phyloP scores from a whole-genome alignment of 2,113 vertebrate species.

The Zeus faber region DNA sequence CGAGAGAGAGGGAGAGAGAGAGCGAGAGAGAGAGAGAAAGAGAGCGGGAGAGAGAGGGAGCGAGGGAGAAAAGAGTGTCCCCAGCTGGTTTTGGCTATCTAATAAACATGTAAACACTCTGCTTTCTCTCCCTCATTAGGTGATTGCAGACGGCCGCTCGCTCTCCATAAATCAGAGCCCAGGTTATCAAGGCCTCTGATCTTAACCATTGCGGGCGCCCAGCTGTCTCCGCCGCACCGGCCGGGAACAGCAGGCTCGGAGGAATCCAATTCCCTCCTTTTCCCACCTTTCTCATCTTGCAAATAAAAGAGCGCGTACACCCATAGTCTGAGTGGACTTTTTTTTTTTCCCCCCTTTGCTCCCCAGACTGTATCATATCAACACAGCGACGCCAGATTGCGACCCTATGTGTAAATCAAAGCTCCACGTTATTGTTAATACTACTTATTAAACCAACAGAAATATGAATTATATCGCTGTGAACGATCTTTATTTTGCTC shows the following conservation, averaged over 20 bases:
- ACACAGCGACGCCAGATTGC: no score
- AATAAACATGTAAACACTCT: conserved; percentile 98
- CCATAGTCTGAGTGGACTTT: conserved; percentile 39
- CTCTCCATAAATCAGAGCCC: conserved; percentile 91
- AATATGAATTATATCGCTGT: no score
- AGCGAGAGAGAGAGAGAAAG: background rate
- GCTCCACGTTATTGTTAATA: no score
- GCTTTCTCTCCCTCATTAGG: conserved; percentile 95
- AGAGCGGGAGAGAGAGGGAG: conserved; percentile 17
- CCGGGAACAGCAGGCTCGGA: conserved; percentile 84
- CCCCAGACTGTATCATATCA: no score
- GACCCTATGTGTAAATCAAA: no score
- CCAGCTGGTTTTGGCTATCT: conserved; percentile 96
- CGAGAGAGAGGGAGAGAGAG: background rate
- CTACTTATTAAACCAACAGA: no score
- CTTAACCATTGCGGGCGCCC: conserved; percentile 94
- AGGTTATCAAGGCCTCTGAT: conserved; percentile 97
- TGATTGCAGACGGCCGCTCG: conserved; percentile 79
- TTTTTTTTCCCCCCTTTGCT: background rate
- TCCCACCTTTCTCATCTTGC: conserved; percentile 68
- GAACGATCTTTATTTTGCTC: no score
- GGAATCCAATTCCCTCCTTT: conserved; percentile 81
- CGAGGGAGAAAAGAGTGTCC: conserved; percentile 73
- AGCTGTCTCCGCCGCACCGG: conserved; percentile 87
- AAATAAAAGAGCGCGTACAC: conserved; percentile 67